These are phyloP conservation scores for Kryphioiulus occultus DNA, from an alignment of 2,888 invertebrate genomes.

Conservation along the genomic window DNA sequence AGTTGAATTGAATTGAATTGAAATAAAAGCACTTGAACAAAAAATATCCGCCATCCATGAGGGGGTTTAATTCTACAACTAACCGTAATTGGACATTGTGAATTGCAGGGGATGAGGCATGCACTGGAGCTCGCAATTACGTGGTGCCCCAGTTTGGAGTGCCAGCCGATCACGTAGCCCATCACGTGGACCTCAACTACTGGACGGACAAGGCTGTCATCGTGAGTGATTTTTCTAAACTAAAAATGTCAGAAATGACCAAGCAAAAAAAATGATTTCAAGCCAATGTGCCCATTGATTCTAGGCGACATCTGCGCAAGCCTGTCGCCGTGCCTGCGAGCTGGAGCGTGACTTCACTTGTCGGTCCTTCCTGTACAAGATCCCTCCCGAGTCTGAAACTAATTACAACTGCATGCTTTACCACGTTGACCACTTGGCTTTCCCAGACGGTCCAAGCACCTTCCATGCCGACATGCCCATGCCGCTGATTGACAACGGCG, in stretches of 20 bases:
- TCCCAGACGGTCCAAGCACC: constrained; percentile 91
- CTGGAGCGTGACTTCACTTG: constrained; percentile 93
- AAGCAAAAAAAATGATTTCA: too few species aligned
- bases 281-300: background rate
- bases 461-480: constrained; percentile 83
- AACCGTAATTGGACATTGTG: background rate
- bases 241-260: background rate
- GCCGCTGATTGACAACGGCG: constrained; percentile 89
- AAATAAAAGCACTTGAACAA: too few species aligned
- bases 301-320: constrained; percentile 82
- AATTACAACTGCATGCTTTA: constrained; percentile 91
- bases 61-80: background rate
- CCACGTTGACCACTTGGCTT: constrained; percentile 89
- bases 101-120: constrained; percentile 75
- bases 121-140: constrained; percentile 82
- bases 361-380: constrained; percentile 73
- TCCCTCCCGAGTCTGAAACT: constrained; percentile 68
- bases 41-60: too few species aligned
- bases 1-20: too few species aligned
- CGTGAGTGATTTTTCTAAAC: constrained; percentile 63
- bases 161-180: constrained; percentile 88
- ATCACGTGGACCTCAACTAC: constrained; percentile 89
- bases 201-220: constrained; percentile 93
- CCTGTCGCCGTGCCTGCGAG: constrained; percentile 89
- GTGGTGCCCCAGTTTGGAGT: constrained; percentile 85